Percentiles rank a stretch among this genome's conserved stretches.
Conservation (phyloP, 2,113 vertebrate species). For the Sinocyclocheilus grahami region DNA sequence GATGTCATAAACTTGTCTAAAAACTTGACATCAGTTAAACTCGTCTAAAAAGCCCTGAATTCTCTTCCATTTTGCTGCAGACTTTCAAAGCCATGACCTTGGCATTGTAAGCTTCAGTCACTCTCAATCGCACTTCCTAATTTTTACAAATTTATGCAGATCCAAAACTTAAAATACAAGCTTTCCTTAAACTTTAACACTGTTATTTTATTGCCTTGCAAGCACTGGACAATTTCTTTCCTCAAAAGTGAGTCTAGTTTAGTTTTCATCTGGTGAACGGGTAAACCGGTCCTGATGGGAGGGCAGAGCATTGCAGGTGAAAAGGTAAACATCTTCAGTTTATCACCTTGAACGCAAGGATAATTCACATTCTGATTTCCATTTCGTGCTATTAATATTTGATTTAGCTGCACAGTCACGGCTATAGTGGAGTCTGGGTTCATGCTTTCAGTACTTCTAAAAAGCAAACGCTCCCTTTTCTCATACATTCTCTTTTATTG, state of each 20-base stretch:
- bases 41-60: neutral
- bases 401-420: slow-evolving; percentile 8
- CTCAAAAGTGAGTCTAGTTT: slow-evolving; percentile 51
- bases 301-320: slow-evolving; percentile 69
- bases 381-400: slow-evolving; percentile 35
- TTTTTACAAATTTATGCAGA: neutral
- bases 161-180: neutral
- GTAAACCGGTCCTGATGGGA: slow-evolving; percentile 71
- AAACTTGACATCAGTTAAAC: neutral
- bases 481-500: neutral
- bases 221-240: neutral
- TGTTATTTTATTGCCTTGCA: neutral
- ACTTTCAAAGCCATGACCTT: neutral
- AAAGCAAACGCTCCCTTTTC: neutral
- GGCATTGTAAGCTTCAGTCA: neutral
- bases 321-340: slow-evolving; percentile 75
- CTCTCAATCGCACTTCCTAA: neutral
- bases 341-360: slow-evolving; percentile 65
- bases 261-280: slow-evolving; percentile 66
- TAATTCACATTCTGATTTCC: slow-evolving; percentile 27
- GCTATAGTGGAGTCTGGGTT: neutral
- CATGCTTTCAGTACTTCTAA: slow-evolving; percentile 13
- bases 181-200: neutral
- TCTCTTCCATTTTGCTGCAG: neutral
- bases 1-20: neutral